A percentile compares a stretch with the other conserved stretches of the same genome.
Evolutionary conservation across 2,797 vertebrate species (phyloP).

Genomic region (Sebastes minor): DNA sequence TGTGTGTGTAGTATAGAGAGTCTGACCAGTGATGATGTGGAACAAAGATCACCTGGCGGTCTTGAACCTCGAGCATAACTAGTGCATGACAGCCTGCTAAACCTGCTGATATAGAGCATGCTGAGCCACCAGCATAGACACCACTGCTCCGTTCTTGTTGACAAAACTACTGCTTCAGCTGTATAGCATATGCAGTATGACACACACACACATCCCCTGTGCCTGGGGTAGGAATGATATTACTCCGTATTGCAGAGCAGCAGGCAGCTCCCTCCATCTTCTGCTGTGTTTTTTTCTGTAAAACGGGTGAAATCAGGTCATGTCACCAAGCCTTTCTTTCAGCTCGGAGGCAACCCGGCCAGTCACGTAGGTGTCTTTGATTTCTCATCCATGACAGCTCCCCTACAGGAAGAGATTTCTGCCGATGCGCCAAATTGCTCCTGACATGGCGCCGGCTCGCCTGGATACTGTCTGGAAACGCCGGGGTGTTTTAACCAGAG

Average conservation of each 20-base stretch:
- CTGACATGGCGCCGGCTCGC: conserved; percentile 57
- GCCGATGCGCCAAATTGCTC: conserved; percentile 50
- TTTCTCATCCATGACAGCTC: conserved; percentile 59
- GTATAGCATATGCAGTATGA: conserved; percentile 48
- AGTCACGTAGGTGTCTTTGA: conserved; percentile 61
- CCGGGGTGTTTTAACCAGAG: conserved; percentile 34
- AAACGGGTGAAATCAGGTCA: conserved; percentile 61
- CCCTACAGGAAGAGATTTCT: conserved; percentile 43
- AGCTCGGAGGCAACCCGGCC: conserved; percentile 44
- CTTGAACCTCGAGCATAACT: conserved; percentile 1
- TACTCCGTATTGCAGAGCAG: conserved; percentile 43
- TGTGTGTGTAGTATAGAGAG: not conserved
- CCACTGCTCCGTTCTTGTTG: conserved; percentile 11
- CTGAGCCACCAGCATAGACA: conserved; percentile 31
- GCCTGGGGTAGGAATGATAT: conserved; percentile 36
- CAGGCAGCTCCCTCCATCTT: conserved; percentile 25
- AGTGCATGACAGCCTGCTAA: conserved; percentile 1
- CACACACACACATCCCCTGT: conserved; percentile 6
- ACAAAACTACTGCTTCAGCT: conserved; percentile 21
- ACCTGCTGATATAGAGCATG: not conserved
- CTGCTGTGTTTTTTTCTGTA: conserved; percentile 15
- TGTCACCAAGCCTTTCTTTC: conserved; percentile 30
- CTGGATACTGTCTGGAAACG: conserved; percentile 52
- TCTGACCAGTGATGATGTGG: not conserved
- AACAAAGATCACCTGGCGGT: conserved; percentile 13